Conservation (phyloP, 1,140 invertebrate species). For the Caenorhabditis briggsae region DNA sequence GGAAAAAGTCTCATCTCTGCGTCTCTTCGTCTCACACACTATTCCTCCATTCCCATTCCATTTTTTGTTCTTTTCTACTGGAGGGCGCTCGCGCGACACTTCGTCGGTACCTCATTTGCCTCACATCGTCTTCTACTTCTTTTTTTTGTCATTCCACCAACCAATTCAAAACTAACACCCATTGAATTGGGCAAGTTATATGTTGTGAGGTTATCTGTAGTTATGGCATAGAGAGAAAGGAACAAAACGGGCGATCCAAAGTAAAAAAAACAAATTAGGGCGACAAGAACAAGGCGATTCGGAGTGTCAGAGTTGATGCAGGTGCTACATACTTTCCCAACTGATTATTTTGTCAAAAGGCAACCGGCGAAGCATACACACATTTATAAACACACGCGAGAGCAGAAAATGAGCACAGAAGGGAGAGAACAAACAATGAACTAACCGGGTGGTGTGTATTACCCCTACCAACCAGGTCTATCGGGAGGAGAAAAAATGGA, state of each 20-base stretch:
- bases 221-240: neutral
- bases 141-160: neutral
- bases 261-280: neutral
- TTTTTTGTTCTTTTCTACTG: constrained; percentile 33
- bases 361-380: constrained; percentile 28
- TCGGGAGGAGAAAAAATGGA: constrained; percentile 4
- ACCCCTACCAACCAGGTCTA: constrained; percentile 27
- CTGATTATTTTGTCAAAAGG: constrained; percentile 56
- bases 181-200: constrained; percentile 44
- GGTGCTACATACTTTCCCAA: constrained; percentile 45
- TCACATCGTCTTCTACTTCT: constrained; percentile 19
- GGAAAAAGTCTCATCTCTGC: constrained; percentile 20
- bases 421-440: constrained; percentile 47
- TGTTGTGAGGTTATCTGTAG: neutral
- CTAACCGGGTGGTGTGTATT: constrained; percentile 51
- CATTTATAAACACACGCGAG: constrained; percentile 10
- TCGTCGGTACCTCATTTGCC: constrained; percentile 52
- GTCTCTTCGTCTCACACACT: constrained; percentile 37
- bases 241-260: neutral
- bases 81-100: constrained; percentile 23
- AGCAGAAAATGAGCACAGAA: constrained; percentile 7
- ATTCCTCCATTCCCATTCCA: neutral
- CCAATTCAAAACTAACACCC: constrained; percentile 51
- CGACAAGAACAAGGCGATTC: neutral
- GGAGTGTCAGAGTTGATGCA: neutral